Evolutionary conservation across 2,888 invertebrate genomes (phyloP).

Genomic region (Synanthedon tipuliformis): DNA sequence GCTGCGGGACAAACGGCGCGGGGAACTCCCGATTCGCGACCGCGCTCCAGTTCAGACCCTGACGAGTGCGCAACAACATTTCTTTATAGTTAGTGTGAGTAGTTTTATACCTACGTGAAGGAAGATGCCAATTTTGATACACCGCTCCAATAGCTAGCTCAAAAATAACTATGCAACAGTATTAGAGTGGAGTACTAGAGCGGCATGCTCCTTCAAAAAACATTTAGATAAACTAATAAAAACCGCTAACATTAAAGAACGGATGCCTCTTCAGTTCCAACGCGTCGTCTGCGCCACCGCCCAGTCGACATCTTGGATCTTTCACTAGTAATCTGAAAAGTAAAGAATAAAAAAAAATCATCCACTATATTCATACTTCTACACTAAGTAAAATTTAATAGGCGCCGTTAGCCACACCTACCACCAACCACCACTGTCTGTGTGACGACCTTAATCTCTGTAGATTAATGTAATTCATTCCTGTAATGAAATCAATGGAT

Average conservation of each 20-base stretch:
- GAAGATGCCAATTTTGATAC: no score
- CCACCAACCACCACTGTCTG: no score
- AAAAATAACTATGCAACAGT: no score
- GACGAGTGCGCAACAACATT: conserved; percentile 1
- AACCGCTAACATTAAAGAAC: conserved; percentile 79
- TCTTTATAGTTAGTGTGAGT: no score
- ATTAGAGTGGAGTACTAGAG: neutral
- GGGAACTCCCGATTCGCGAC: conserved; percentile 80
- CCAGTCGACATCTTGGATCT: conserved; percentile 88
- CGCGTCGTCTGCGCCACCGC: conserved; percentile 87
- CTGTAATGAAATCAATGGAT: no score
- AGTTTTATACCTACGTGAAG: neutral
- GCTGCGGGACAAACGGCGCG: conserved; percentile 92
- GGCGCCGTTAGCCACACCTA: no score
- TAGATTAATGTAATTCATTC: no score
- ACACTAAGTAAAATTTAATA: no score
- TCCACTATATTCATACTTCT: neutral
- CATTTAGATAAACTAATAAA: no score
- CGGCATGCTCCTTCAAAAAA: no score
- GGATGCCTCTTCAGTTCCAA: conserved; percentile 89
- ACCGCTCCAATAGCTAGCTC: neutral
- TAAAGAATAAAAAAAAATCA: neutral
- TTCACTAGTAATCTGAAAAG: conserved; percentile 81
- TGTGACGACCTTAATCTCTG: no score
- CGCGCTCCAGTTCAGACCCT: conserved; percentile 84